Base-by-base conservation (phyloP, 2,113 vertebrate species). In the Nanger granti region DNA sequence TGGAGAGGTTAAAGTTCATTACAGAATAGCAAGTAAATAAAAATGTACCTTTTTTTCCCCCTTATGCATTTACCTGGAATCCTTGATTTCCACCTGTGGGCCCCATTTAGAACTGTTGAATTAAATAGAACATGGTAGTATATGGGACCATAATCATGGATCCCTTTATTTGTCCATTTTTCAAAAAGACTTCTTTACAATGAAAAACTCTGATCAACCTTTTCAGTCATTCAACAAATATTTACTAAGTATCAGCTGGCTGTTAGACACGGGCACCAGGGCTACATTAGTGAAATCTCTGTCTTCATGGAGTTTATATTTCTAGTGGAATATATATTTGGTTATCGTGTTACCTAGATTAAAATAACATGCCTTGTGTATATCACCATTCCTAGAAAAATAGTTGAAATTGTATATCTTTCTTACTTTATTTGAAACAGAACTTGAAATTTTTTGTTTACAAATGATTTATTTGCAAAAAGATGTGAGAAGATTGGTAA, bases 261-360 rank as follows among this genome's bases (percentile, higher is more conserved):
- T 90, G 8, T 31, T 69, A 31, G n/a, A 86, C 31, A 80, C 4
- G 8, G 79, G 20, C 29, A 34, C 28, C 59, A 83, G 82, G 41
- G 22, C 66, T 69, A 10, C 7, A 47, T 93, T 97, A 66, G 55
- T 91, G 93, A 91, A 76, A 55, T 17, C 22, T 83, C 34, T 76
- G 6, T 84, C n/a, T 89, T 90, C 11, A 37, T 92, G 34, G 34
- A 57, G 22, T 89, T 98, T 91, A 73, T 55, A 37, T 89, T 73
- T 96, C 44, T 73, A 29, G 60, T 92, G 91, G n/a, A 94, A 82
- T 89, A 89, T 93, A 28, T 86, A 31, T 52, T 87, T 95, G 59
- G 26, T 89, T 87, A 52, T 44, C 24, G 6, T 90, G 4, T 73
- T 85, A 28, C 4, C 31, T 80, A 31, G n/a, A 80, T 87, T 96